These are phyloP conservation scores for Proterorhinus semilunaris DNA, from an alignment of 2,113 vertebrate species.

Conservation along the genomic window DNA sequence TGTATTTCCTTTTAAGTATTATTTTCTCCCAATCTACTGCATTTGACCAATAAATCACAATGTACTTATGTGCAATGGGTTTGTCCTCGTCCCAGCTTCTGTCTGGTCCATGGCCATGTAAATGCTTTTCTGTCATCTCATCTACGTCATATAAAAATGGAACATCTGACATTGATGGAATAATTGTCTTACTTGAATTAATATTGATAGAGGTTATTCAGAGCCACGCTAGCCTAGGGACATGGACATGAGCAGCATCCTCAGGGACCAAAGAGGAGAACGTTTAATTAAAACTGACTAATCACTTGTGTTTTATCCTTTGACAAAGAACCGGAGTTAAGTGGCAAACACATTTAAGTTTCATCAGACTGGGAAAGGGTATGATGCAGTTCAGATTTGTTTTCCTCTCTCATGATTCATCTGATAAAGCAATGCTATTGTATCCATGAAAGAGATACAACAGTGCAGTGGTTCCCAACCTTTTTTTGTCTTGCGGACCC, in stretches of 20 bases:
- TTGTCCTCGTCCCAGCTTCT: neutral
- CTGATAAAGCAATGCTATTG: no score
- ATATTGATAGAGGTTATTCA: conserved; percentile 6
- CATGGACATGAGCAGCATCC: conserved; percentile 12
- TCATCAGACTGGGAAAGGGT: neutral
- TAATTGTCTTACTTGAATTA: conserved; percentile 29
- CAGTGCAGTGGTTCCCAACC: no score
- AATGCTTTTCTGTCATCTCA: neutral
- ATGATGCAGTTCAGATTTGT: no score
- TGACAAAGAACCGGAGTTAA: neutral
- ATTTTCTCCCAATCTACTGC: neutral
- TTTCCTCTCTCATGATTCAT: no score
- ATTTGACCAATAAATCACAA: neutral
- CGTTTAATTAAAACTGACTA: conserved; percentile 13
- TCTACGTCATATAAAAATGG: neutral
- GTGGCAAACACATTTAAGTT: conserved; percentile 7
- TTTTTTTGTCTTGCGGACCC: no score
- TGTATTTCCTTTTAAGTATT: neutral
- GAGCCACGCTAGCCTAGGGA: conserved; percentile 21
- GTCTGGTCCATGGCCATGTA: neutral
- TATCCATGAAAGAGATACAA: no score
- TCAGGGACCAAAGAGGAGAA: conserved; percentile 17
- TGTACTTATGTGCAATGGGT: neutral
- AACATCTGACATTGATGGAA: conserved; percentile 32
- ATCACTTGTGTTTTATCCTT: conserved; percentile 11